These are phyloP conservation scores for Cheirogaleus major DNA, from an alignment of 2,797 vertebrate species.

Conservation along the genomic window DNA sequence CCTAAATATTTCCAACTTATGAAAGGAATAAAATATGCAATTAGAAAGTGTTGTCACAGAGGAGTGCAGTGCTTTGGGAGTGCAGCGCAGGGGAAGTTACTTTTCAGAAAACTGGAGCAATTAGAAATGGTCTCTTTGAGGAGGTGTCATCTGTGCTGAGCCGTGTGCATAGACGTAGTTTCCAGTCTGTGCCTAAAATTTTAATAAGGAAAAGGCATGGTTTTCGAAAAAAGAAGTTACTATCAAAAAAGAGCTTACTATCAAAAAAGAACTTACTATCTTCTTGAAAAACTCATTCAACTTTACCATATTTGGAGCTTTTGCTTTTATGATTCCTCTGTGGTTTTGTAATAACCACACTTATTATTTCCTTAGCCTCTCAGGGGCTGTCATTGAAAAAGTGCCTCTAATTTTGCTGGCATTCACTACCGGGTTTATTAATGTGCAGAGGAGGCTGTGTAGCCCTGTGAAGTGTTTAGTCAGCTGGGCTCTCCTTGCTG, in stretches of 20 bases:
- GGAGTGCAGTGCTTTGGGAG: neutral
- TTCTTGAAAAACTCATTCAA: neutral
- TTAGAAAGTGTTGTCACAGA: neutral
- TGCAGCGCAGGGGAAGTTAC: neutral
- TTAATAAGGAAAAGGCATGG: neutral
- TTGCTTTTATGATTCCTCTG: neutral
- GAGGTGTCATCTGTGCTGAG: neutral
- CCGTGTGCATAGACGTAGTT: rapidly evolving
- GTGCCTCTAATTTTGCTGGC: constrained; percentile 32
- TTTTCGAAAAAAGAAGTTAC: neutral
- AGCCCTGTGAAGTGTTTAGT: neutral
- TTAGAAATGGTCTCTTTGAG: neutral
- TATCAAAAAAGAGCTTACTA: neutral
- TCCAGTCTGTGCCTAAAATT: neutral
- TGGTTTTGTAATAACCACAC: constrained; percentile 58
- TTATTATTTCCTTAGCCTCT: constrained; percentile 40
- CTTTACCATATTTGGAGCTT: constrained; percentile 48
- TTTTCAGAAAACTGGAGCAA: neutral
- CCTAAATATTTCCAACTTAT: neutral
- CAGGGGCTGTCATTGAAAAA: constrained; percentile 49
- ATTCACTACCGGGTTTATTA: neutral
- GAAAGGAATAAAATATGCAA: neutral
- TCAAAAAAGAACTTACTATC: neutral
- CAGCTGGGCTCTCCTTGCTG: neutral
- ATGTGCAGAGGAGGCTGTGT: neutral